Conservation (phyloP, 2,113 vertebrate species). For the Anseranas semipalmata region DNA sequence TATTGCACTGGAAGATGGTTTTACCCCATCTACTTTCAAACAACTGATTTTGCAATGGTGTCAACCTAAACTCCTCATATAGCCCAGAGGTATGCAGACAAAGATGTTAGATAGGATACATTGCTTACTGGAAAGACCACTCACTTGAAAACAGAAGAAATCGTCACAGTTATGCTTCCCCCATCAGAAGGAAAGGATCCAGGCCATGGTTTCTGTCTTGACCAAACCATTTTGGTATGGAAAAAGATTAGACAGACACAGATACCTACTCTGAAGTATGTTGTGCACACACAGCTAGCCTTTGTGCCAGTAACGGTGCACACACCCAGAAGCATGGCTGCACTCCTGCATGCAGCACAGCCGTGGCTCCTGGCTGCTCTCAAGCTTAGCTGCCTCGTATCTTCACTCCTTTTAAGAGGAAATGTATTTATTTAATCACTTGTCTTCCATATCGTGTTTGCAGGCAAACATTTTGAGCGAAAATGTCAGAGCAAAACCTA, state of each 20-base stretch:
- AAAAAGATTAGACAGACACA: not conserved
- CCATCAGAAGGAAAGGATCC: not conserved
- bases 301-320: constrained; percentile 3
- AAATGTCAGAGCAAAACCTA: constrained; percentile 15
- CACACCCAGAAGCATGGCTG: constrained; percentile 22
- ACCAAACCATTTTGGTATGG: not conserved
- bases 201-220: not conserved
- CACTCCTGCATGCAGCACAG: not conserved
- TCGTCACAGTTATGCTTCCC: not conserved
- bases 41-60: not conserved
- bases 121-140: constrained; percentile 1
- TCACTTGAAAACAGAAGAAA: not conserved
- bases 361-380: not conserved
- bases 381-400: not conserved
- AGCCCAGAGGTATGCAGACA: not conserved
- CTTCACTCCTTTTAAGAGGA: not conserved
- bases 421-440: constrained; percentile 5
- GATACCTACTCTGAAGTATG: not conserved
- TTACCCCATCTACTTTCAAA: not conserved
- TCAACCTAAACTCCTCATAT: not conserved
- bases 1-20: not conserved
- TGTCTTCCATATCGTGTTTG: not conserved
- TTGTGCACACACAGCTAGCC: not conserved
- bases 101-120: constrained; percentile 25
- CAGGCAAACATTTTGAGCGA: constrained; percentile 36